Evolutionary conservation across 2,888 invertebrate genomes (phyloP), one percentile per base, ranked within the genome.

Genomic region (Eretmocerus hayati): DNA sequence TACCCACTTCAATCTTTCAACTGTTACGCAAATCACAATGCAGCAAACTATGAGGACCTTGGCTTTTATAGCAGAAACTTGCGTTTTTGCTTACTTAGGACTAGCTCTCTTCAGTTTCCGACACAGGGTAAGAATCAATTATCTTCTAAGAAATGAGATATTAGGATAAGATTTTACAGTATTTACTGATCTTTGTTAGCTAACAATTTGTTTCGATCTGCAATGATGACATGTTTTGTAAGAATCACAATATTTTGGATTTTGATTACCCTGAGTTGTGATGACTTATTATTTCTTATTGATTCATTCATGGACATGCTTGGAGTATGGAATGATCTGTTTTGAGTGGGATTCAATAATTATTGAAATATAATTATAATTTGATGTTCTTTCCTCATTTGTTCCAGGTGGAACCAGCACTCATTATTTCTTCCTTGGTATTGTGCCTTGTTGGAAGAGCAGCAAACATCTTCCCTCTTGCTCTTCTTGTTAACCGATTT

Each of bases 21-120:
- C 97, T 1, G 89, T 99, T 18, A 96, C 97, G 0, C 99, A 99
- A 76, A 95, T 99, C 43, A 97, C 97, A 4, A 96, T 99, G 88
- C 96, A 97, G 71, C 96, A 97, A 73, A 97, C 96, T 1, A 91
- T 99, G 83, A 80, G 95, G 63, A 97, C 97, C 0, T 75, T 99
- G 50, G 90, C 99, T 2, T 97, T 99, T 66, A 94, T 97, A 56
- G 96, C 90, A 59, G 97, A 99, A 75, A 97, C 97, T 1, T 95
- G 95, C 72, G 96, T 99, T 1, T 99, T 99, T 78, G 97, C 97
- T 4, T 99, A 99, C 67, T 78, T 99, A 49, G 99, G 94, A 45
- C 73, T 95, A 61, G 94, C 94, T 22, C 82, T 95, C 56, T 93
- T 86, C 73, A 97, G 96, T 66, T 97, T 97, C 72, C 84, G 88